These are phyloP conservation scores for Heteronetta atricapilla DNA, from an alignment of 2,113 vertebrate genomes.

Conservation along the genomic window DNA sequence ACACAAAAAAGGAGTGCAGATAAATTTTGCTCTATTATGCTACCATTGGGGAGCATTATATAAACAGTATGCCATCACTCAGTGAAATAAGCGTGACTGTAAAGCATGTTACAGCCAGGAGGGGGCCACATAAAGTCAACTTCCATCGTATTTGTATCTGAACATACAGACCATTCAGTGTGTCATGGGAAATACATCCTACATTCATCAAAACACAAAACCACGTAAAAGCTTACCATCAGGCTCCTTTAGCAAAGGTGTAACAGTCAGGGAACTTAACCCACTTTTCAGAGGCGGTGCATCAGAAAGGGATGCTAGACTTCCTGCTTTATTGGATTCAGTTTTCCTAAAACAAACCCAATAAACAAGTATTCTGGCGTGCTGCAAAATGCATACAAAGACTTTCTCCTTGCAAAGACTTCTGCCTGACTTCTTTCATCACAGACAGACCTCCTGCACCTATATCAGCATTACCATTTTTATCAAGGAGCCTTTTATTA, in stretches of 20 bases:
- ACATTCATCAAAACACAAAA: neutral
- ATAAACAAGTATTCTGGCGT: neutral
- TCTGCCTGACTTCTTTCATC: conserved; percentile 11
- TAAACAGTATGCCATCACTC: neutral
- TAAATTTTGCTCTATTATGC: too few species aligned
- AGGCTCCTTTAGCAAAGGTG: conserved; percentile 67
- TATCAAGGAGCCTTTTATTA: conserved; percentile 56
- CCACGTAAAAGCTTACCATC: conserved; percentile 70
- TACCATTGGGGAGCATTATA: neutral
- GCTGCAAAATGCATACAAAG: neutral
- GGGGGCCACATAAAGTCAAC: neutral
- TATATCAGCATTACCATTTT: conserved; percentile 49
- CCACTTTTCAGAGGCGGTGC: conserved; percentile 58
- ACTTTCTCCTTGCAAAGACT: neutral
- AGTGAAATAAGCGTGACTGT: neutral
- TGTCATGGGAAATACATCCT: neutral
- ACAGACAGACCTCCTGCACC: conserved; percentile 9
- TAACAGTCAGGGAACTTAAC: conserved; percentile 62
- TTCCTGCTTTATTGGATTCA: conserved; percentile 60
- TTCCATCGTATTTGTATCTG: neutral
- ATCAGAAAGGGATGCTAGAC: conserved; percentile 71
- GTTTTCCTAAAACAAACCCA: conserved; percentile 77
- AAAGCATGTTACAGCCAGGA: neutral
- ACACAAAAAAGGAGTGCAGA: neutral
- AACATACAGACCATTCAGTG: rapidly evolving